phyloP scores from a whole-genome alignment of 92 coral and sea anemone genomes.

The Parazoanthus atlanticus region DNA sequence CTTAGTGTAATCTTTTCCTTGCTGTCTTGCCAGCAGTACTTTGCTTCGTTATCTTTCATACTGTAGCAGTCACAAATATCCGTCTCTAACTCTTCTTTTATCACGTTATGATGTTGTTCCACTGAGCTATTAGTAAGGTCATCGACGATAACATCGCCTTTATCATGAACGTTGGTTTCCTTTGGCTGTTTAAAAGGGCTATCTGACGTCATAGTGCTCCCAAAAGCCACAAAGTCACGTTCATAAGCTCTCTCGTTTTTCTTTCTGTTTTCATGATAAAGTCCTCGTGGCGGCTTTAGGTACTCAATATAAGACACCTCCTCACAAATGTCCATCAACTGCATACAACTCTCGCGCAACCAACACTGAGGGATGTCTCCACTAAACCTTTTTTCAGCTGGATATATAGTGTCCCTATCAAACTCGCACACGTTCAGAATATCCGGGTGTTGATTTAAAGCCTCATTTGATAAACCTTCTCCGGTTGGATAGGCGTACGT shows the following conservation, averaged over 20 bases:
- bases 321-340: slow-evolving; percentile 11
- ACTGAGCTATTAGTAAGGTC: background rate
- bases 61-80: background rate
- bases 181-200: background rate
- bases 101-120: background rate
- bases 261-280: background rate
- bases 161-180: background rate
- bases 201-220: background rate
- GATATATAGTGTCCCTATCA: background rate
- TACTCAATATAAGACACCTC: slow-evolving; percentile 7
- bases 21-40: background rate
- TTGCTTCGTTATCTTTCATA: background rate
- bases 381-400: background rate
- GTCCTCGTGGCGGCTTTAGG: background rate
- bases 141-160: background rate
- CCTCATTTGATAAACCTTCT: background rate
- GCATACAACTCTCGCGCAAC: slow-evolving; percentile 10
- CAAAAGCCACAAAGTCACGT: slow-evolving; percentile 2
- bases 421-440: slow-evolving; percentile 5
- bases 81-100: background rate
- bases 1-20: background rate
- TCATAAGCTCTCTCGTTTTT: background rate
- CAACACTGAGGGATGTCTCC: slow-evolving; percentile 7
- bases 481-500: background rate
- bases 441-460: background rate